Evolutionary conservation across 2,888 invertebrate genomes (phyloP), one percentile per base, ranked within the genome.

Genomic region (Spodoptera littoralis): DNA sequence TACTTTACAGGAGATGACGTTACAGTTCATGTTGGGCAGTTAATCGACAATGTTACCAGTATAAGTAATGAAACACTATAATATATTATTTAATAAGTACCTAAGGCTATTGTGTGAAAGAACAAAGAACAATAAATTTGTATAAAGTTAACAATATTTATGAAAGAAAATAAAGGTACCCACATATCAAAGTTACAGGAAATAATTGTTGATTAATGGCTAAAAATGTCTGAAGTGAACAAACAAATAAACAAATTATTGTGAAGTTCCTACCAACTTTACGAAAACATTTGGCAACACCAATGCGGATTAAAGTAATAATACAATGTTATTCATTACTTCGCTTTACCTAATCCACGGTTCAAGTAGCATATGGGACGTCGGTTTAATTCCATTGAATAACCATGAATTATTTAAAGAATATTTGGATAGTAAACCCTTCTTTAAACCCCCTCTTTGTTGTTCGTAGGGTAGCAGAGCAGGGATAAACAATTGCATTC

Each of bases 211-310:
- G 18, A 50, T 56, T 60, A 42, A n/a, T 30, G 12, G 51, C 50
- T 18, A 58, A 66, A 72, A 51, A 53, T 5, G 11, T 30, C 9
- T 11, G 50, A 51, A 11, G 11, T 51, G 45, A 62, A 48, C 24
- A 63, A 69, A 69, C 43, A 70, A 55, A 55, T 52, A 44, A 55
- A 52, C 52, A 44, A 52, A 74, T 56, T 55, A 48, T 68, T 69
- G 45, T 43, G 57, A 58, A 56, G 22, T 55, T 18, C 1, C 18
- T 30, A 49, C 24, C 53, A 59, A 42, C 45, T 48, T 45, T 36
- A 36, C 36, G 8, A 60, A 36, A 36, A 56, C 46, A 41, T 66
- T 44, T 49, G 45, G 65, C 48, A 68, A 71, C 56, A 48, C 11
- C 11, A 13, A 52, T 27, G 50, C 44, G n/a, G 13, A 58, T 46